Conservation (phyloP, 2,113 vertebrate species). For the Oostethus manadensis region DNA sequence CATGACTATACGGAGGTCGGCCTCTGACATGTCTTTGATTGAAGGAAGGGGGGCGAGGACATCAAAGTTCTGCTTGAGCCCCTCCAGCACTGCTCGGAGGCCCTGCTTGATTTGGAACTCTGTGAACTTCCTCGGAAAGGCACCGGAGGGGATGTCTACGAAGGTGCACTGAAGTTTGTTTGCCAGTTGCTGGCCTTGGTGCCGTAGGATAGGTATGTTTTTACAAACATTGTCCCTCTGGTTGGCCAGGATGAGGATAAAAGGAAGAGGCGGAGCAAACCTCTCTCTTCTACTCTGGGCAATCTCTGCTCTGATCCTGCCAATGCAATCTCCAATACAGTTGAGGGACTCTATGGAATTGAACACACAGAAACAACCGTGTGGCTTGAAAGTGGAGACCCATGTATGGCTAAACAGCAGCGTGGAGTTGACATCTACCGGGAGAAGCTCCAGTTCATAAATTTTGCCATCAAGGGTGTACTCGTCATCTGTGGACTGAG, state of each 20-base stretch:
- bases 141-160: conserved; percentile 88
- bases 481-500: conserved; percentile 95
- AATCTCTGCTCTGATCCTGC: conserved; percentile 89
- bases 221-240: conserved; percentile 90
- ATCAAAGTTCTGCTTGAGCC: conserved; percentile 91
- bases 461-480: conserved; percentile 98
- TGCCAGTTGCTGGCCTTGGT: conserved; percentile 95
- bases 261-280: conserved; percentile 85
- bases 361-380: conserved; percentile 97
- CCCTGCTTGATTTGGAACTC: conserved; percentile 96
- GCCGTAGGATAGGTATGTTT: conserved; percentile 92
- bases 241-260: conserved; percentile 93
- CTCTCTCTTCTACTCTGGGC: conserved; percentile 86
- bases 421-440: conserved; percentile 89
- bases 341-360: conserved; percentile 95
- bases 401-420: conserved; percentile 88
- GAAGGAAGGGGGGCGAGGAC: conserved; percentile 85
- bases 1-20: conserved; percentile 95
- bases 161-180: conserved; percentile 98
- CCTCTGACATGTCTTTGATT: conserved; percentile 95
- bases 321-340: conserved; percentile 92
- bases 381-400: conserved; percentile 89
- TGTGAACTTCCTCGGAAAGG: conserved; percentile 93
- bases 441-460: conserved; percentile 92
- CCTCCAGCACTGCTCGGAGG: conserved; percentile 88